Conservation (phyloP, 2,888 invertebrate species). For the Aporophyla lueneburgensis region DNA sequence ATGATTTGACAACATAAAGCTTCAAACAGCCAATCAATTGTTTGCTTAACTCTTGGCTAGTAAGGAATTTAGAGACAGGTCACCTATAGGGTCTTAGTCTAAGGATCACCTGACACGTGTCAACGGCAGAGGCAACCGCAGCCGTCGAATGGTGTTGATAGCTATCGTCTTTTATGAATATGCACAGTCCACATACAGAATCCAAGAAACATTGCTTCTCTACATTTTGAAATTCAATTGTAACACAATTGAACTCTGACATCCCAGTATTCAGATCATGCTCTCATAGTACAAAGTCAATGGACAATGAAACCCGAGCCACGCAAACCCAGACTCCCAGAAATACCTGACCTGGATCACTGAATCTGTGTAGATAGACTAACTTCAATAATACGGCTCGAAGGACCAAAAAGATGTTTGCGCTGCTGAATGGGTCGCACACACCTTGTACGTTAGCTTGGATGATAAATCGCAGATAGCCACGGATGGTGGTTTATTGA, state of each 20-base stretch:
- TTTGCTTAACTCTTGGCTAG: too few relatives aligned
- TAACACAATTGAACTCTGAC: not conserved
- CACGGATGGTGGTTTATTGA: not conserved
- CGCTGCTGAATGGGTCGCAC: not conserved
- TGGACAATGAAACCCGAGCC: not conserved
- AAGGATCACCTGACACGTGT: too few relatives aligned
- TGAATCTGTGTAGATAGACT: not conserved
- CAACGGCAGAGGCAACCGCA: too few relatives aligned
- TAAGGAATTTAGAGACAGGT: not conserved
- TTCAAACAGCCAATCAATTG: not conserved
- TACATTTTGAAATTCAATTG: not conserved
- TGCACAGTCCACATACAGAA: not conserved
- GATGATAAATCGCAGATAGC: not conserved
- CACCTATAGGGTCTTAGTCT: not conserved
- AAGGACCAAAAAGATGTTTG: not conserved
- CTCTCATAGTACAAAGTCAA: not conserved
- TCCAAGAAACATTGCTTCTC: not conserved
- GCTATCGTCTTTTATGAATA: too few relatives aligned
- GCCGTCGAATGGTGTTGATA: too few relatives aligned
- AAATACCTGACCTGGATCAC: not conserved
- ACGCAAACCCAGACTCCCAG: not conserved
- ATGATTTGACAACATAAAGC: not conserved
- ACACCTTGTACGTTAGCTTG: not conserved
- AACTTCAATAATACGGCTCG: not conserved
- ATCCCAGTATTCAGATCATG: not conserved